A percentile compares a stretch with the other conserved stretches of the same genome.
These are phyloP conservation scores for Ondatra zibethicus DNA, from an alignment of 2,113 vertebrate genomes.

Conservation along the genomic window DNA sequence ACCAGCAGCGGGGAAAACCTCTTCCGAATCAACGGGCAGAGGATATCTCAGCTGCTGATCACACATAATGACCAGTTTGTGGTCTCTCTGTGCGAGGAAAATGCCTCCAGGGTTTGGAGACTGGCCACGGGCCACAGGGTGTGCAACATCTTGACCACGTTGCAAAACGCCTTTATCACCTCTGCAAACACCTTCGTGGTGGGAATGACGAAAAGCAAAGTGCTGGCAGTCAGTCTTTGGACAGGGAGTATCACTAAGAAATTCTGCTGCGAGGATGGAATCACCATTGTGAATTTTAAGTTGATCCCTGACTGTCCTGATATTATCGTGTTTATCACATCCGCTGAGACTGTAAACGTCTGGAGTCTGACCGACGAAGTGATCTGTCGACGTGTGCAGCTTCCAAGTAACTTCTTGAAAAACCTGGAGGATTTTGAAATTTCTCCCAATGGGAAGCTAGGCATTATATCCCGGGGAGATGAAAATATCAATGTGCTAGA, in stretches of 20 bases:
- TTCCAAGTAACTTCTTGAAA: slow-evolving; percentile 96
- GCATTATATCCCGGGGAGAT: slow-evolving; percentile 96
- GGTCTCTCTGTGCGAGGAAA: slow-evolving; percentile 98
- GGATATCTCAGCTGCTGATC: slow-evolving; percentile 96
- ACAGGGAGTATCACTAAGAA: slow-evolving; percentile 99
- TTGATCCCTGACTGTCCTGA: slow-evolving; percentile 98
- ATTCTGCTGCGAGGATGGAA: slow-evolving; percentile 96
- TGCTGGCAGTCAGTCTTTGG: slow-evolving; percentile 98
- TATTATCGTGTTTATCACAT: slow-evolving; percentile 96
- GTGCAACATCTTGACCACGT: slow-evolving; percentile 97
- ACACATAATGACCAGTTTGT: slow-evolving; percentile 99
- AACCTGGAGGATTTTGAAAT: slow-evolving; percentile 98
- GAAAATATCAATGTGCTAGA: slow-evolving; percentile 98
- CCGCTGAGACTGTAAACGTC: slow-evolving; percentile 95
- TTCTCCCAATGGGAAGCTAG: slow-evolving; percentile 97
- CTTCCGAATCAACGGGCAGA: slow-evolving; percentile 97
- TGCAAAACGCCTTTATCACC: slow-evolving; percentile 98
- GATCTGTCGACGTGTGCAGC: slow-evolving; percentile 94
- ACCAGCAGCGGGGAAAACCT: slow-evolving; percentile 96
- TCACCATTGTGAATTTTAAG: slow-evolving; percentile 95
- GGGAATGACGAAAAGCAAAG: slow-evolving; percentile 96
- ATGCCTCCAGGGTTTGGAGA: slow-evolving; percentile 97
- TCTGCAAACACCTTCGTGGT: slow-evolving; percentile 98
- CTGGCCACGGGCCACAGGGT: slow-evolving; percentile 97
- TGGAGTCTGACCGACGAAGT: slow-evolving; percentile 98